Evolutionary conservation across 30 jellyfish, hydroid and myxozoan species (phyloP), one percentile per base, ranked within the genome.

Genomic region (Turritopsis dohrnii): DNA sequence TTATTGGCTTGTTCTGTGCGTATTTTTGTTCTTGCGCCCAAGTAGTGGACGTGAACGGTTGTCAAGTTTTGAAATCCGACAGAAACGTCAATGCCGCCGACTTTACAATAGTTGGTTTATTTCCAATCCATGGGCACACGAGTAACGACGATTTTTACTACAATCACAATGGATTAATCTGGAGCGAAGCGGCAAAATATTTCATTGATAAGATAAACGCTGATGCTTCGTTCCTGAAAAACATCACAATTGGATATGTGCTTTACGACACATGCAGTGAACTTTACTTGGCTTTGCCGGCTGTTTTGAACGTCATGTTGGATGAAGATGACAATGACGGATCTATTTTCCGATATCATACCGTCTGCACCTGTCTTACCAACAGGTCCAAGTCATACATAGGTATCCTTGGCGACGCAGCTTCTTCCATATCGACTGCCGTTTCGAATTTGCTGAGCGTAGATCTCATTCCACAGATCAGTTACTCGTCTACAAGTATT

Each of bases 111-210:
- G 96, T 81, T 1, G 96, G 93, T 7, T 60, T 89, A 29, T 89
- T 83, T 54, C 96, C 96, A 0, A 29, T 89, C 60, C 91, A 85
- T 66, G 84, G 84, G 71, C 83, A 87, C 84, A 72, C 74, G 25
- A 29, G 86, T 23, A 79, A 79, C n/a, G 80, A 79, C 76, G 74
- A 26, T 7, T 80, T 54, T 71, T 83, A 73, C 19, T 84, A 30
- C 66, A 89, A 89, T 73, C 74, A 69, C 66, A 83, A 84, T 27
- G 96, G 92, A 18, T 71, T 89, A 20, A 89, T 90, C 21, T 89
- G 96, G 96, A 88, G 84, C 19, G 96, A 89, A 54, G 96, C 96
- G 28, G 74, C 84, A 22, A 52, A 30, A 60, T 84, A 52, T 53
- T 87, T 89, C 18, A 52, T 89, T 18, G 29, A 69, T 23, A 75